These are phyloP conservation scores for Lutraria lutraria DNA, from an alignment of 2,888 invertebrate species.

Conservation along the genomic window DNA sequence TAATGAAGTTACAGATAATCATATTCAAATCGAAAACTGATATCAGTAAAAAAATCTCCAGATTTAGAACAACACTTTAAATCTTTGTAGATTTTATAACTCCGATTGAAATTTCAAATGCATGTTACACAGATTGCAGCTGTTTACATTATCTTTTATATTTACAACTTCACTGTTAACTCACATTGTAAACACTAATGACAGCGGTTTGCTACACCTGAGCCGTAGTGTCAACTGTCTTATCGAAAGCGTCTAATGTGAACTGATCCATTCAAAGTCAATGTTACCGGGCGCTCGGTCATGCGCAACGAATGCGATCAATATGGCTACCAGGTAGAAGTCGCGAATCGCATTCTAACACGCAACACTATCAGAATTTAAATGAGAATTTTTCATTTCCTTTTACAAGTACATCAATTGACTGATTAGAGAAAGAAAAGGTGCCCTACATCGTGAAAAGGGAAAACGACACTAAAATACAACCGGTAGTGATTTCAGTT, in stretches of 20 bases:
- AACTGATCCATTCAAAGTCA: conserved; percentile 52
- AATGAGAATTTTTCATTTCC: conserved; percentile 27
- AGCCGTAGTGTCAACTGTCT: conserved; percentile 53
- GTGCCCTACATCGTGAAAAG: neutral
- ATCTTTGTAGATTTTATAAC: conserved; percentile 14
- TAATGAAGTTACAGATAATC: neutral
- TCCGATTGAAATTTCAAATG: conserved; percentile 8
- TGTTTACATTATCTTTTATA: conserved; percentile 25
- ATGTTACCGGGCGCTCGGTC: conserved; percentile 59
- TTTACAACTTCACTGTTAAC: conserved; percentile 35
- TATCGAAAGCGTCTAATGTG: conserved; percentile 54
- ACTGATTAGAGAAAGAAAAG: no score
- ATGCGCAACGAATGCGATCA: conserved; percentile 63
- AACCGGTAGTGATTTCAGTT: no score
- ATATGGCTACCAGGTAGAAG: conserved; percentile 60
- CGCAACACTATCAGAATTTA: conserved; percentile 37
- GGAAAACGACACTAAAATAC: neutral
- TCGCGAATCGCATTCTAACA: conserved; percentile 40
- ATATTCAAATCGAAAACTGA: neutral
- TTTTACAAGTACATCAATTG: no score
- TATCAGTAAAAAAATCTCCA: neutral
- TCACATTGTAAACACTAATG: conserved; percentile 41
- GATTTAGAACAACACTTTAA: neutral
- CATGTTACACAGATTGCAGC: neutral
- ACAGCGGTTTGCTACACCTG: conserved; percentile 46